These are phyloP conservation scores for Anastrepha obliqua DNA, from an alignment of 1,140 invertebrate genomes.

Conservation along the genomic window DNA sequence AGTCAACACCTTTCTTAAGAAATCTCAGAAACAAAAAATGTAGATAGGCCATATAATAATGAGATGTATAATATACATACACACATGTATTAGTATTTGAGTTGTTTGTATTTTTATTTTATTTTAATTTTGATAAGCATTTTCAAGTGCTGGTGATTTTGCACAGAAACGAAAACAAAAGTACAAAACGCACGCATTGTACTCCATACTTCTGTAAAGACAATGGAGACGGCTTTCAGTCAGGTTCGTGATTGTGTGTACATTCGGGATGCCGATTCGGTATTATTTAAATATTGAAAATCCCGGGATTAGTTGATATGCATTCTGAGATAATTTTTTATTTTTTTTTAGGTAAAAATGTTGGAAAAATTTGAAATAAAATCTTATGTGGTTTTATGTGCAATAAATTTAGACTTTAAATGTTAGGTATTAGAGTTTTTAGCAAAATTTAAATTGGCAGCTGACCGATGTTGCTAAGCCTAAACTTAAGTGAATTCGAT, in stretches of 20 bases:
- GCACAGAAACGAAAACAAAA: not conserved
- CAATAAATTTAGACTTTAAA: too few species aligned
- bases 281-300: too few species aligned
- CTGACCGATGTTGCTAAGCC: too few species aligned
- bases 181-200: not conserved
- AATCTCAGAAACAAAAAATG: not conserved
- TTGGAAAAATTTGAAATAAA: too few species aligned
- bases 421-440: too few species aligned
- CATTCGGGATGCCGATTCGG: too few species aligned
- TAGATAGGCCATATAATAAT: not conserved
- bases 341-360: too few species aligned
- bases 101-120: not conserved
- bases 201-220: not conserved
- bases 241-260: not conserved
- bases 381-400: too few species aligned
- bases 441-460: too few species aligned
- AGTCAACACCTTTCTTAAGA: not conserved
- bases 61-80: not conserved
- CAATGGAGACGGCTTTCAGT: not conserved
- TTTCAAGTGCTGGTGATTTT: conserved; percentile 4
- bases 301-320: too few species aligned
- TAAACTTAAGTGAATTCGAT: too few species aligned
- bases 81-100: not conserved
- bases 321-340: too few species aligned
- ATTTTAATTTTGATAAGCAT: conserved; percentile 22